Evolutionary conservation across 2,888 invertebrate genomes (phyloP).

Genomic region (Brachypalpus laphriformis): DNA sequence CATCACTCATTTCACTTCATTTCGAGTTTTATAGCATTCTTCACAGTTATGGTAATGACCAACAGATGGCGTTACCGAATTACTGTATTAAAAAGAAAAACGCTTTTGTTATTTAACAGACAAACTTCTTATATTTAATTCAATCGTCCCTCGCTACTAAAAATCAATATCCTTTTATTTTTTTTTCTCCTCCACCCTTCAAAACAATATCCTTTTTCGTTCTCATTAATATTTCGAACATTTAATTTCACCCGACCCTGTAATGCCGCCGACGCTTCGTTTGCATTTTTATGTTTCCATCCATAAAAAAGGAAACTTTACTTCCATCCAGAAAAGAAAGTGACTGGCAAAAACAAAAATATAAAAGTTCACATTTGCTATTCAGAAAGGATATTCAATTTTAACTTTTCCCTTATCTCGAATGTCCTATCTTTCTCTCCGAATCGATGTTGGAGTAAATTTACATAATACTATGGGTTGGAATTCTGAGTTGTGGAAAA

Average conservation of each 20-base stretch:
- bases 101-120: slow-evolving; percentile 26
- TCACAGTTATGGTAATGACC: slow-evolving; percentile 33
- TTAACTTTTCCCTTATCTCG: slow-evolving; percentile 70
- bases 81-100: background rate
- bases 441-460: slow-evolving; percentile 54
- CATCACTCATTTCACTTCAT: background rate
- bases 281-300: slow-evolving; percentile 65
- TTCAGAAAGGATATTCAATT: slow-evolving; percentile 72
- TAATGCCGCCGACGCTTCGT: slow-evolving; percentile 32
- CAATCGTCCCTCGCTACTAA: slow-evolving; percentile 4
- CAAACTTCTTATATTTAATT: slow-evolving; percentile 42
- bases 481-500: slow-evolving; percentile 23
- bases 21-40: slow-evolving; percentile 14
- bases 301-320: slow-evolving; percentile 55
- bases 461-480: slow-evolving; percentile 62
- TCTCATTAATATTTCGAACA: slow-evolving; percentile 72
- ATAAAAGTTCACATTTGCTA: slow-evolving; percentile 65
- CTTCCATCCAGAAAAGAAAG: slow-evolving; percentile 42
- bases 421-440: slow-evolving; percentile 44
- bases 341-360: slow-evolving; percentile 43
- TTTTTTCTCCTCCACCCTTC: background rate
- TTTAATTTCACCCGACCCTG: slow-evolving; percentile 56
- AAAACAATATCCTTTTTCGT: slow-evolving; percentile 48
- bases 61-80: slow-evolving; percentile 36
- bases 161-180: slow-evolving; percentile 38